These are phyloP conservation scores for Galemys pyrenaicus DNA, from an alignment of 2,113 vertebrate genomes.

Conservation along the genomic window DNA sequence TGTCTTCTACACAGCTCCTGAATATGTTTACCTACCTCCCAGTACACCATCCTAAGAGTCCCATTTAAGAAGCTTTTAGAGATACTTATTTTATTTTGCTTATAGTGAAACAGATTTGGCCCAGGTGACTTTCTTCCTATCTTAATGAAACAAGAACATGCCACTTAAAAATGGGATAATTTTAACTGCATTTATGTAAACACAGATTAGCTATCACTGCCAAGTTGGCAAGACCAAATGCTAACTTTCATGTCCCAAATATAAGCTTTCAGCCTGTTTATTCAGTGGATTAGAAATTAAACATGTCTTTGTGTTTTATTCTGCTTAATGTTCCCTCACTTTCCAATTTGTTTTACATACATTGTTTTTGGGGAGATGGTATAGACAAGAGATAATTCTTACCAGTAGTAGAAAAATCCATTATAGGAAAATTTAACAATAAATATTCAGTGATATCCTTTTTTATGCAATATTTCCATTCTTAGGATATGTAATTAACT, in stretches of 20 bases:
- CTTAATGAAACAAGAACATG: background rate
- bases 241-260: background rate
- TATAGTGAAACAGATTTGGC: background rate
- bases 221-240: background rate
- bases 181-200: slow-evolving; percentile 1
- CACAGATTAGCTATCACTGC: background rate
- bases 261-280: background rate
- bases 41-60: background rate
- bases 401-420: background rate
- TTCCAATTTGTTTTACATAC: background rate
- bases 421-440: background rate
- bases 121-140: background rate
- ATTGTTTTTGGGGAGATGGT: background rate
- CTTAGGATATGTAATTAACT: background rate
- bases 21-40: background rate
- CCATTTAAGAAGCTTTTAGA: background rate
- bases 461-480: background rate
- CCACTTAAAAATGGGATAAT: background rate
- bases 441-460: background rate
- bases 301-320: background rate
- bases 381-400: background rate
- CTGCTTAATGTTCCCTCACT: background rate
- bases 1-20: background rate
- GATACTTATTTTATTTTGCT: background rate
- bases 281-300: slow-evolving; percentile 19